Conservation (phyloP, 2,888 invertebrate species). For the Bellardia pandia region DNA sequence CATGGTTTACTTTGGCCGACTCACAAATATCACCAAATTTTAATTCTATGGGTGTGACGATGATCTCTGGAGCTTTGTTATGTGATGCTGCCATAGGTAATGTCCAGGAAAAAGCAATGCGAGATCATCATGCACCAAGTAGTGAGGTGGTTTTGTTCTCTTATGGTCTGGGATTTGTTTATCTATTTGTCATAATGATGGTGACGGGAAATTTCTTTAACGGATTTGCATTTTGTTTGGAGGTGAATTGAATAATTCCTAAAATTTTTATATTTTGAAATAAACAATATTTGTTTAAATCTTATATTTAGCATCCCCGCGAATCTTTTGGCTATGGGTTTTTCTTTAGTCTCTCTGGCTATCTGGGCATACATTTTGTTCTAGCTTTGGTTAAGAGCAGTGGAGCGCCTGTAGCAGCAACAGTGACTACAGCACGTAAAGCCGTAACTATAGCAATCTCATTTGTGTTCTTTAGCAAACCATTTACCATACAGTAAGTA, state of each 20-base stretch:
- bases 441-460: conserved; percentile 96
- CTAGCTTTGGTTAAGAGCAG: conserved; percentile 93
- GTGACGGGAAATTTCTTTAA: conserved; percentile 89
- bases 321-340: conserved; percentile 93
- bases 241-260: conserved; percentile 85
- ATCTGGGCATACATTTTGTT: conserved; percentile 96
- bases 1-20: conserved; percentile 94
- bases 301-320: conserved; percentile 87
- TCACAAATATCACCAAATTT: conserved; percentile 91
- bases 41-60: conserved; percentile 88
- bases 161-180: conserved; percentile 93
- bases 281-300: conserved; percentile 43
- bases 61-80: conserved; percentile 93
- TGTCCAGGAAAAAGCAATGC: conserved; percentile 98
- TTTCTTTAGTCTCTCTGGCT: conserved; percentile 94
- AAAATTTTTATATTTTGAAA: too few species aligned
- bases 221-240: conserved; percentile 90
- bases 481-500: conserved; percentile 95
- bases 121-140: conserved; percentile 91
- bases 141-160: conserved; percentile 97
- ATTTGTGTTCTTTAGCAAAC: conserved; percentile 96
- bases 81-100: conserved; percentile 99
- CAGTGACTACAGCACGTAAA: conserved; percentile 95
- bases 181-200: conserved; percentile 90
- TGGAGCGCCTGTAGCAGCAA: conserved; percentile 96